Conservation (phyloP, 2,113 vertebrate genomes). For the Ictalurus furcatus region DNA sequence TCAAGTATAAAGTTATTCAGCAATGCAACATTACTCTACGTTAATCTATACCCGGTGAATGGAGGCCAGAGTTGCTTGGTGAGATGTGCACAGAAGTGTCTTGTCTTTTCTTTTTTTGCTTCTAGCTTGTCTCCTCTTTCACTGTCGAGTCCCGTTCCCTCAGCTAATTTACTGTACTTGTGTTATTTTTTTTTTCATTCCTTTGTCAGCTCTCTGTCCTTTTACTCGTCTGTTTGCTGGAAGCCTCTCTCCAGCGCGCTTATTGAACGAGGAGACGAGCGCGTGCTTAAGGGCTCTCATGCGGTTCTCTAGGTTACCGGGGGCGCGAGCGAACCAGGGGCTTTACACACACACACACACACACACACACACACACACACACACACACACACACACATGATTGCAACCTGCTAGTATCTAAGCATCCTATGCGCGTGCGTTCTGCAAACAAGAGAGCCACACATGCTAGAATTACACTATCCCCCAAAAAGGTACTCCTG, state of each 20-base stretch:
- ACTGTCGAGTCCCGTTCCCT: constrained; percentile 76
- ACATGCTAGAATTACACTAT: neutral
- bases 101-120: neutral
- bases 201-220: constrained; percentile 60
- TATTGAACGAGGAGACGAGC: constrained; percentile 71
- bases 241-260: constrained; percentile 68
- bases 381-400: constrained; percentile 22
- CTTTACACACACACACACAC: constrained; percentile 16
- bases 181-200: constrained; percentile 66
- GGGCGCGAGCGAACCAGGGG: constrained; percentile 54
- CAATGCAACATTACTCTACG: neutral
- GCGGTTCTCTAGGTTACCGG: constrained; percentile 80
- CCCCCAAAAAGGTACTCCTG: neutral
- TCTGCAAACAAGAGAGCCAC: neutral
- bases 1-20: neutral
- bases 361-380: constrained; percentile 32
- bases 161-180: constrained; percentile 85
- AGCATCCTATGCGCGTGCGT: neutral
- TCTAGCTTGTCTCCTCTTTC: constrained; percentile 48
- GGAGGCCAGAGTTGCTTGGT: constrained; percentile 4
- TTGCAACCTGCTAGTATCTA: neutral
- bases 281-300: constrained; percentile 76
- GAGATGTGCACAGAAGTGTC: constrained; percentile 13
- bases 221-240: constrained; percentile 74
- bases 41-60: neutral